phyloP scores from a whole-genome alignment of 2,888 invertebrate genomes.

The Buathra laborator region DNA sequence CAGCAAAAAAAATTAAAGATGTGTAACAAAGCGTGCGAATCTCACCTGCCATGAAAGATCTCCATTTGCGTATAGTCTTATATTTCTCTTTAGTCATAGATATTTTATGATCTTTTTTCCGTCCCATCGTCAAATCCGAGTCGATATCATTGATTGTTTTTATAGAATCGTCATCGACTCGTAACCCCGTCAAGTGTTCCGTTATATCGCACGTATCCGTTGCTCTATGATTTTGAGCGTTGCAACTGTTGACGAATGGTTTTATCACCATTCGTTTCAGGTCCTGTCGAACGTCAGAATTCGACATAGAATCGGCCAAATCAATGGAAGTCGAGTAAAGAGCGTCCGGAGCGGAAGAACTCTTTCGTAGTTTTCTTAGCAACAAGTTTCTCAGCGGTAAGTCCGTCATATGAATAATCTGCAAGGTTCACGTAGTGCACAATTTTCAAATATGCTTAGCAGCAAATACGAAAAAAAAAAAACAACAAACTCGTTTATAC shows the following conservation, averaged over 20 bases:
- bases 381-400: slow-evolving; percentile 71
- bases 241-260: slow-evolving; percentile 73
- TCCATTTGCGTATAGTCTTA: slow-evolving; percentile 79
- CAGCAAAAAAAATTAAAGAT: slow-evolving; percentile 6
- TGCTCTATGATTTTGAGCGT: slow-evolving; percentile 65
- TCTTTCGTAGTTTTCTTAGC: slow-evolving; percentile 72
- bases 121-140: slow-evolving; percentile 52
- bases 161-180: background rate
- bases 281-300: slow-evolving; percentile 63
- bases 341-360: slow-evolving; percentile 69
- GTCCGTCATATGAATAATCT: slow-evolving; percentile 76
- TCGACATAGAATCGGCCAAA: slow-evolving; percentile 70
- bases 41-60: slow-evolving; percentile 75
- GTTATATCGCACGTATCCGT: background rate
- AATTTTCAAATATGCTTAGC: slow-evolving; percentile 10
- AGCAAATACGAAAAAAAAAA: slow-evolving; percentile 11
- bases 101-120: slow-evolving; percentile 51
- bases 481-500: background rate
- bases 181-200: background rate
- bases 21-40: background rate
- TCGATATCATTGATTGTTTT: slow-evolving; percentile 58
- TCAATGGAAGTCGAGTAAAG: slow-evolving; percentile 71
- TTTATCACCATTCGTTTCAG: slow-evolving; percentile 75
- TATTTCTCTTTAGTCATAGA: slow-evolving; percentile 75
- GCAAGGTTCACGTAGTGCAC: slow-evolving; percentile 36